These are phyloP conservation scores for Diphyllodes magnificus DNA, from an alignment of 2,113 vertebrate species.

Conservation along the genomic window DNA sequence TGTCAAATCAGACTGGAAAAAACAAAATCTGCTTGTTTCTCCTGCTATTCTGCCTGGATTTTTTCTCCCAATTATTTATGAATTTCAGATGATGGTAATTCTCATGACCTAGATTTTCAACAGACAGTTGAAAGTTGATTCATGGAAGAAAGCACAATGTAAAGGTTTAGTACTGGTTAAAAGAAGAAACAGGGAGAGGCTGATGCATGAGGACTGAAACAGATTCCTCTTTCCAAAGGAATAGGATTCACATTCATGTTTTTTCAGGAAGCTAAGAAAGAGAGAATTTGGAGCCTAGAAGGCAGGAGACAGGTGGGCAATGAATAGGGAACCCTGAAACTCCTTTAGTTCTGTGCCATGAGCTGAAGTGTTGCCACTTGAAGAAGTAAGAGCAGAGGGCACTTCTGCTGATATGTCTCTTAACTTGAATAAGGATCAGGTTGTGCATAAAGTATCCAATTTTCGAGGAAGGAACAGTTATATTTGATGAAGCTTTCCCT, in stretches of 20 bases:
- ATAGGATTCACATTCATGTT: not conserved
- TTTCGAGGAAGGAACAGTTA: not conserved
- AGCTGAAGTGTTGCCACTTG: not conserved
- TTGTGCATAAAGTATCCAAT: not conserved
- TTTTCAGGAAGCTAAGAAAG: not conserved
- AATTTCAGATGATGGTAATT: not conserved
- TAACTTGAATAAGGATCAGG: not conserved
- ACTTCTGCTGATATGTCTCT: not conserved
- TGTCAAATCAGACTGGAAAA: not conserved
- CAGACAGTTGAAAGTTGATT: not conserved
- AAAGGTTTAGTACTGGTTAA: not conserved
- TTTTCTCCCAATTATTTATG: not conserved
- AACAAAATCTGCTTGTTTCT: not conserved
- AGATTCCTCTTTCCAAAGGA: not conserved
- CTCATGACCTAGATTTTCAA: not conserved
- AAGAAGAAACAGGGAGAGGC: not conserved
- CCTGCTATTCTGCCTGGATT: not conserved
- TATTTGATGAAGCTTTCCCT: not conserved
- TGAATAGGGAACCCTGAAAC: not conserved
- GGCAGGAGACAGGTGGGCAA: not conserved
- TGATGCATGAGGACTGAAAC: not conserved
- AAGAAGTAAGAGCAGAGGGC: not conserved
- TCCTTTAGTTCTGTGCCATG: not conserved
- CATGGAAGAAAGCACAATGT: not conserved
- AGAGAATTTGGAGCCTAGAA: not conserved